phyloP scores from a whole-genome alignment of 2,113 vertebrate species.

The Capreolus pygargus region DNA sequence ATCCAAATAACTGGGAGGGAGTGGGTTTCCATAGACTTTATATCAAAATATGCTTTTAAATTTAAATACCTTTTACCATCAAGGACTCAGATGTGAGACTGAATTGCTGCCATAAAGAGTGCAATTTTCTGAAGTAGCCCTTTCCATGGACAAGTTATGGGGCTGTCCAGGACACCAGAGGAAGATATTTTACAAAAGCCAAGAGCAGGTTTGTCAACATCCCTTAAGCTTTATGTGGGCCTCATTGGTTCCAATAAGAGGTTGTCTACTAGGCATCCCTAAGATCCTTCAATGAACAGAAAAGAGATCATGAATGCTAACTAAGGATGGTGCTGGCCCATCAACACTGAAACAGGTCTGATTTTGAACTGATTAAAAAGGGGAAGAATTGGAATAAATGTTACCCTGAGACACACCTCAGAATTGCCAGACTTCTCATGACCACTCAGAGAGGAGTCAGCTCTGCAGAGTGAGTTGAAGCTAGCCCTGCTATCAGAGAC shows the following conservation, averaged over 20 bases:
- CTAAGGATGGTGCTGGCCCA: neutral
- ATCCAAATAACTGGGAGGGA: conserved; percentile 62
- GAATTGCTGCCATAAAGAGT: conserved; percentile 52
- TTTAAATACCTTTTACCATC: conserved; percentile 73
- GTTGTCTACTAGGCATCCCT: neutral
- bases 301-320: neutral
- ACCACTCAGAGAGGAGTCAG: neutral
- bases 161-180: neutral
- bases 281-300: conserved; percentile 18
- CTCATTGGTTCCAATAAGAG: conserved; percentile 40
- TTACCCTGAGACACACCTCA: conserved; percentile 12
- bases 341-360: conserved; percentile 27
- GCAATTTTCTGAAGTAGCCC: conserved; percentile 7
- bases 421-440: neutral
- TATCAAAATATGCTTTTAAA: conserved; percentile 72
- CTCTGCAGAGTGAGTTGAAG: neutral
- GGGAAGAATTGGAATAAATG: neutral
- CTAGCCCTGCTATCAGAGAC: neutral
- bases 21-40: neutral
- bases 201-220: neutral
- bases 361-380: conserved; percentile 42
- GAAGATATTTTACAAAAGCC: conserved; percentile 25
- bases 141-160: neutral
- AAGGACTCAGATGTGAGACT: conserved; percentile 39
- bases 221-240: neutral